Evolutionary conservation across 2,113 vertebrate genomes (phyloP), one percentile per base, ranked within the genome.

Genomic region (Calcarius ornatus): DNA sequence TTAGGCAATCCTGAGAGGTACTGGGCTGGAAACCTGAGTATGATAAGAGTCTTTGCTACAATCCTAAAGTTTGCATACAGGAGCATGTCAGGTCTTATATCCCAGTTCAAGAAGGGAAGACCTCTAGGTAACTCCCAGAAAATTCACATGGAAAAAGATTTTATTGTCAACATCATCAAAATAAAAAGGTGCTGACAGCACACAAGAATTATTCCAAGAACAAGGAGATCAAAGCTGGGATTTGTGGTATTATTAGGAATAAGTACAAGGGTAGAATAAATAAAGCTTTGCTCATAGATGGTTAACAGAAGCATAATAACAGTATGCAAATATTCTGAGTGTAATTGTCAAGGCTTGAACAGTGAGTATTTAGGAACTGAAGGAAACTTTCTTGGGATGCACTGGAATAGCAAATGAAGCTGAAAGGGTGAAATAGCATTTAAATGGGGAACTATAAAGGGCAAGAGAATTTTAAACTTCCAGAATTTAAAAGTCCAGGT

Each of bases 341-440:
- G 68, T 51, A 93, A 94, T 80, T 93, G 92, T 92, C 82, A 96
- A 95, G 93, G 76, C 92, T 94, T 96, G 96, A 92, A 73, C 13
- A 43, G 38, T 30, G 64, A 88, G 21, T 35, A 25, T 65, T 91
- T 66, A 77, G 50, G 54, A 94, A 43, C 48, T 70, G 66, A 66
- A 71, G 71, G 54, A 37, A 90, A 10, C 3, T 73, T 88, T 85
- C 59, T 56, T 73, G 47, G 65, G 93, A 70, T 82, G 24, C 7
- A 21, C 3, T 47, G 54, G 42, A 59, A 66, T 54, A 69, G 31
- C 33, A 70, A 77, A 7, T 37, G n/a, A 80, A 91, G 50, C 47
- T 78, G 54, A 72, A 77, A 16, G 12, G 35, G 6, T 82, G 47
- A 72, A 93, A 86, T 7, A 73, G 9, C 7, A 33, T 70, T 91